These are phyloP conservation scores for Herminia tarsipennalis DNA, from an alignment of 2,888 invertebrate genomes.

Conservation along the genomic window DNA sequence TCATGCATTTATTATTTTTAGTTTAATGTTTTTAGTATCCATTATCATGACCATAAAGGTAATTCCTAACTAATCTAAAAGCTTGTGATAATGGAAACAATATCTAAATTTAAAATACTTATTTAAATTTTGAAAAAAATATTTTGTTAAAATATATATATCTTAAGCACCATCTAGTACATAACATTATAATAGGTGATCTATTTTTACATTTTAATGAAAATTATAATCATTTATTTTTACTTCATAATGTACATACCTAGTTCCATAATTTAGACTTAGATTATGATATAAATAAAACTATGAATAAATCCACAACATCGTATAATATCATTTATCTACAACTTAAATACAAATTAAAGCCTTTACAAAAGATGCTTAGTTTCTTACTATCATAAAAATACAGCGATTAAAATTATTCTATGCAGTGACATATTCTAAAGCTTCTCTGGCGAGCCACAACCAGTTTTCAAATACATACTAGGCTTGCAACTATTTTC, in stretches of 20 bases:
- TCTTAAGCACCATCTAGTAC: too few species aligned
- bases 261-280: too few species aligned
- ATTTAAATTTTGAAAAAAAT: background rate
- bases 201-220: too few species aligned
- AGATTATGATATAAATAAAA: constrained; percentile 29
- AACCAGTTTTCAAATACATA: too few species aligned
- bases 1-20: constrained; percentile 44
- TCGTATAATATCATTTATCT: constrained; percentile 51
- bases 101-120: background rate
- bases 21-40: constrained; percentile 32
- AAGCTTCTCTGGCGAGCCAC: background rate
- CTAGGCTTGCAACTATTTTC: too few species aligned
- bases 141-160: too few species aligned
- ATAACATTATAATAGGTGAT: too few species aligned
- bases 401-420: constrained; percentile 30
- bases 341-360: constrained; percentile 74
- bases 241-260: too few species aligned
- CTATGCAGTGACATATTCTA: constrained; percentile 2
- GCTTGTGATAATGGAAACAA: constrained; percentile 57
- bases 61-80: background rate
- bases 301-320: constrained; percentile 28
- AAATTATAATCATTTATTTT: too few species aligned
- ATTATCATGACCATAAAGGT: constrained; percentile 53
- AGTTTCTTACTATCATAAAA: constrained; percentile 25
- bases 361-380: constrained; percentile 63